Percentiles rank a stretch among this genome's conserved stretches.
These are phyloP conservation scores for Crenichthys baileyi DNA, from an alignment of 2,797 vertebrate genomes.

Conservation along the genomic window DNA sequence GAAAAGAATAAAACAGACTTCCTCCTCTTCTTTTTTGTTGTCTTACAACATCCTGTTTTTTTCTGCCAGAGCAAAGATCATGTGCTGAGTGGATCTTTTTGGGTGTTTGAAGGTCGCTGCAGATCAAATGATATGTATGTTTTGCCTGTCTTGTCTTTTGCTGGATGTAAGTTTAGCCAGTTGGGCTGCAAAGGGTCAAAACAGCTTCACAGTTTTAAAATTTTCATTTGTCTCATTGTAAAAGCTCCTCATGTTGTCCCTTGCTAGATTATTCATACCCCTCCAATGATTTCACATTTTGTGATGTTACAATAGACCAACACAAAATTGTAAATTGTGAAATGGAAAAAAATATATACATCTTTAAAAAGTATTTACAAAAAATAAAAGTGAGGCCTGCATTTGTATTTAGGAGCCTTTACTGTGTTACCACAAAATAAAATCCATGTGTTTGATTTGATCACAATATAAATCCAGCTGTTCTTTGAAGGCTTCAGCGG, in stretches of 20 bases:
- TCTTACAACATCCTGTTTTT: constrained; percentile 20
- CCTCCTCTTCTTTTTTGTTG: constrained; percentile 40
- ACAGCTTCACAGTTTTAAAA: background rate
- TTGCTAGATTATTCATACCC: background rate
- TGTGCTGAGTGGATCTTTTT: constrained; percentile 30
- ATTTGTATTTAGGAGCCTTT: background rate
- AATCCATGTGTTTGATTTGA: background rate
- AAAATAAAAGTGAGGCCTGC: background rate
- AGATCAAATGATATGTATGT: constrained; percentile 54
- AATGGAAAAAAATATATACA: background rate
- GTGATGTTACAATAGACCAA: background rate
- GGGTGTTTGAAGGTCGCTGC: constrained; percentile 34
- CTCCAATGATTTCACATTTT: background rate
- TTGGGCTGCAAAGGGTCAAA: background rate
- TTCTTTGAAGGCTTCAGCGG: background rate
- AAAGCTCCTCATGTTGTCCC: background rate
- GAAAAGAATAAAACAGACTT: constrained; percentile 35
- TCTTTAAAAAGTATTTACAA: background rate
- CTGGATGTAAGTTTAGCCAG: constrained; percentile 37
- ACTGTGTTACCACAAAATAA: background rate
- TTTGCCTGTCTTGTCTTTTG: constrained; percentile 56
- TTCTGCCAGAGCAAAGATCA: constrained; percentile 46
- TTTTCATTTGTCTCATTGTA: background rate
- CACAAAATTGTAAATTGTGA: background rate
- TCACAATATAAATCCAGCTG: background rate